Evolutionary conservation across 1,140 invertebrate genomes (phyloP).

Genomic region (honey bee (Apis mellifera)): Amel_HAv3.1 CM009938.2:2342001-2342500

Average conservation of each 20-base stretch:
- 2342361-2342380: slow-evolving; percentile 45
- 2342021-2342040: slow-evolving; percentile 49
- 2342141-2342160: background rate
- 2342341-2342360: background rate
- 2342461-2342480: slow-evolving; percentile 23
- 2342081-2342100: slow-evolving; percentile 34
- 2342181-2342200: no score
- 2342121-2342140: background rate
- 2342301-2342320: slow-evolving; percentile 23
- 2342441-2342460: slow-evolving; percentile 33
- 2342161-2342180: no score
- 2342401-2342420: slow-evolving; percentile 5
- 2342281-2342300: slow-evolving; percentile 13
- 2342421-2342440: slow-evolving; percentile 36
- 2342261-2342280: background rate
- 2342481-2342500: slow-evolving; percentile 45
- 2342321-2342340: background rate
- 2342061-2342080: slow-evolving; percentile 30
- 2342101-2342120: slow-evolving; percentile 19
- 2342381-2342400: slow-evolving; percentile 29
- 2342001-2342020: slow-evolving; percentile 4
- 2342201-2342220: no score
- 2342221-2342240: background rate
- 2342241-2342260: background rate
- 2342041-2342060: slow-evolving; percentile 35